phyloP scores from a whole-genome alignment of 2,888 invertebrate genomes.

The Synanthedon myopaeformis region DNA sequence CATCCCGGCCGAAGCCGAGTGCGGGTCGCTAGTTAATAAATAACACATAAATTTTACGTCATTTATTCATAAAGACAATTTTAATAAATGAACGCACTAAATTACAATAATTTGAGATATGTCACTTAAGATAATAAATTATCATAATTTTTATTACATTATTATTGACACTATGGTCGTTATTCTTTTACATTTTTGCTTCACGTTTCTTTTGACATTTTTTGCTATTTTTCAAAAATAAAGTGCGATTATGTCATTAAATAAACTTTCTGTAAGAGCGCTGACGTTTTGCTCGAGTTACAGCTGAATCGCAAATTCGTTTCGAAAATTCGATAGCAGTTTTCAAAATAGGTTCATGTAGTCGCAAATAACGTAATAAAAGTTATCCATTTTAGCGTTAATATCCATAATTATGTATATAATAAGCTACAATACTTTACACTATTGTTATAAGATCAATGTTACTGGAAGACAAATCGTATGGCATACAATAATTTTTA shows the following conservation, averaged over 20 bases:
- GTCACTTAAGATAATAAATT: conserved; percentile 54
- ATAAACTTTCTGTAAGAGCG: too few relatives aligned
- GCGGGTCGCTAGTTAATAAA: background rate
- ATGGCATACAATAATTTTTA: conserved; percentile 65
- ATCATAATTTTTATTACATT: conserved; percentile 42
- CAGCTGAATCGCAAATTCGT: too few relatives aligned
- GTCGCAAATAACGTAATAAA: background rate
- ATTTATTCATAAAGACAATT: conserved; percentile 70
- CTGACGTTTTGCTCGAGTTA: too few relatives aligned
- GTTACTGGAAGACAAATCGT: conserved; percentile 72
- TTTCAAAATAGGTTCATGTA: background rate
- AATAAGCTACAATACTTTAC: conserved; percentile 67
- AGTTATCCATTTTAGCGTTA: background rate
- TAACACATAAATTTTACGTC: conserved; percentile 40
- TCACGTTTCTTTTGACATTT: too few relatives aligned
- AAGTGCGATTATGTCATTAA: too few relatives aligned
- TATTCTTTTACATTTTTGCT: background rate
- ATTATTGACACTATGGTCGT: conserved; percentile 3
- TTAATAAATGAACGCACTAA: conserved; percentile 68
- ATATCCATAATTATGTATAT: conserved; percentile 48
- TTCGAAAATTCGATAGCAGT: too few relatives aligned
- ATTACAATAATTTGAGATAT: conserved; percentile 69
- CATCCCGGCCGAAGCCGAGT: too few relatives aligned
- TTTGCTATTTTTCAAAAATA: too few relatives aligned
- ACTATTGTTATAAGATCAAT: conserved; percentile 67